Evolutionary conservation across 2,888 invertebrate genomes (phyloP).

Genomic region (Nymphalis c-album): DNA sequence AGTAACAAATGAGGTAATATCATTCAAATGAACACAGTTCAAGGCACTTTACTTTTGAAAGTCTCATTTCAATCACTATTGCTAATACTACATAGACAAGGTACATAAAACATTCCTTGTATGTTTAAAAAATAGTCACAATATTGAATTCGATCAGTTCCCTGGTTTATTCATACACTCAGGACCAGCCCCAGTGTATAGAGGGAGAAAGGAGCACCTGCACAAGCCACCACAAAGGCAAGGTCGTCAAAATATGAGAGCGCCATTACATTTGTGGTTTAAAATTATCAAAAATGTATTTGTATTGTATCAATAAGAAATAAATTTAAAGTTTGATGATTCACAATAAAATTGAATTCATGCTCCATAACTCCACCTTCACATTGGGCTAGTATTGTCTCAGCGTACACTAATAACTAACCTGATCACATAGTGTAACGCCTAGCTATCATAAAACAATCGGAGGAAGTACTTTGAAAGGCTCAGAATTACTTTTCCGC

Average conservation of each 20-base stretch:
- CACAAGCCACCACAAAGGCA: too few species aligned
- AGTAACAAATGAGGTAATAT: slow-evolving; percentile 60
- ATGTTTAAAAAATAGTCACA: too few species aligned
- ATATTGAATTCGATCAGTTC: too few species aligned
- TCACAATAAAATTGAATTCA: not conserved
- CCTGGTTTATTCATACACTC: too few species aligned
- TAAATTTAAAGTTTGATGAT: too few species aligned
- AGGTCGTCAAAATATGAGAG: too few species aligned
- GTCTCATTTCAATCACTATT: not conserved
- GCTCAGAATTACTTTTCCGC: not conserved
- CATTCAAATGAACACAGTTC: slow-evolving; percentile 50
- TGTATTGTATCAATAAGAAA: too few species aligned
- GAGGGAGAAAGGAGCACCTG: too few species aligned
- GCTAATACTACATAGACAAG: not conserved
- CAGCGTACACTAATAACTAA: not conserved
- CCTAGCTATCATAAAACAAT: not conserved
- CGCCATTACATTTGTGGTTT: too few species aligned
- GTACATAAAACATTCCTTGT: too few species aligned
- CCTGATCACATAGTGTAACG: slow-evolving; percentile 3
- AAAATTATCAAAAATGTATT: too few species aligned
- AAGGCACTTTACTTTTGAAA: slow-evolving; percentile 49
- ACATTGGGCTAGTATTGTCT: not conserved
- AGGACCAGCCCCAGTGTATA: too few species aligned
- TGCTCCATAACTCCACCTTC: not conserved
- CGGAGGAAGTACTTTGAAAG: not conserved